Evolutionary conservation across 2,797 vertebrate genomes (phyloP).

Genomic region (Helicolenus hilgendorfi): DNA sequence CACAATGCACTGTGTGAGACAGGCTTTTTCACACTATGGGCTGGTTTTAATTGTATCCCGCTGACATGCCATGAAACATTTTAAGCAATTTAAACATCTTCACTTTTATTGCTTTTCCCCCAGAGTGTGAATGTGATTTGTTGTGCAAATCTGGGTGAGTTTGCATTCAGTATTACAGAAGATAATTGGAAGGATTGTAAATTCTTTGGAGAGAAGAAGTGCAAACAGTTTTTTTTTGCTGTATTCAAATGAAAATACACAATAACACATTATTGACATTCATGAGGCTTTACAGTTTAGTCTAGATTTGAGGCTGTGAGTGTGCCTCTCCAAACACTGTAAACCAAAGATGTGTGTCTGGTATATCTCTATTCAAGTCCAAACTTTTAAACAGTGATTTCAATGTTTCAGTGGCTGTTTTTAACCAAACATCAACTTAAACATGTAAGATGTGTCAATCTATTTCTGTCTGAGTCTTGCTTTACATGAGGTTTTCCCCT

Average conservation of each 20-base stretch:
- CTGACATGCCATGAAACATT: slow-evolving; percentile 45
- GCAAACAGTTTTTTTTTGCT: background rate
- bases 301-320: slow-evolving; percentile 18
- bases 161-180: slow-evolving; percentile 50
- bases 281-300: slow-evolving; percentile 2
- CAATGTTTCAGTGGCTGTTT: background rate
- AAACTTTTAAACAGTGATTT: background rate
- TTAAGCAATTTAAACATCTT: slow-evolving; percentile 51
- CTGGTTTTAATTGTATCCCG: slow-evolving; percentile 58
- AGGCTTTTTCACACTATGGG: slow-evolving; percentile 26
- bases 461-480: too few species aligned
- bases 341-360: slow-evolving; percentile 7
- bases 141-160: slow-evolving; percentile 54
- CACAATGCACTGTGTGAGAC: slow-evolving; percentile 10
- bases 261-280: slow-evolving; percentile 29
- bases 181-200: slow-evolving; percentile 46
- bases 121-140: slow-evolving; percentile 47
- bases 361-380: background rate
- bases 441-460: background rate
- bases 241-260: slow-evolving; percentile 17
- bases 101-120: slow-evolving; percentile 57
- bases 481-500: background rate
- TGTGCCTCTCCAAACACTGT: background rate
- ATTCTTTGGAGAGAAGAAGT: slow-evolving; percentile 20
- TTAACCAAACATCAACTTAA: background rate